Percentiles rank a stretch among this genome's conserved stretches.
Evolutionary conservation across 2,113 vertebrate species (phyloP).

Genomic region (Elachura formosa): DNA sequence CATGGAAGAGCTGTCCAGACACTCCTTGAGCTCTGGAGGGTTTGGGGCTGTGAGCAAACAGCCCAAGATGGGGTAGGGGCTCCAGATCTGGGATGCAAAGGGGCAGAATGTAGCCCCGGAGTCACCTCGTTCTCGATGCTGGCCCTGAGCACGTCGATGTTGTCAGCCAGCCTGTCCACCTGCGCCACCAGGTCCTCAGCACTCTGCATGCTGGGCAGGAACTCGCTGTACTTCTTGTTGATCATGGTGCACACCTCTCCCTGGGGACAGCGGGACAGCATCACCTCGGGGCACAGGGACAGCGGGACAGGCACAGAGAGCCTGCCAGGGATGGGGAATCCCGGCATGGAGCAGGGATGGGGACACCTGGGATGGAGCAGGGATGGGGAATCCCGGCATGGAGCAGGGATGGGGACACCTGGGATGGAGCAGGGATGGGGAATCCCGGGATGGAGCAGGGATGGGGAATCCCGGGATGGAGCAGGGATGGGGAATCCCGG

Average conservation of each 20-base stretch:
- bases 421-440: neutral
- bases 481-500: too few relatives aligned
- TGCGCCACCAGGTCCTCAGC: slow-evolving; percentile 81
- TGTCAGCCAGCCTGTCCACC: slow-evolving; percentile 77
- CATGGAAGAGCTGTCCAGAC: rapidly evolving
- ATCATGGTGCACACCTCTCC: slow-evolving; percentile 88
- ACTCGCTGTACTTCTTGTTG: slow-evolving; percentile 86
- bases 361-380: neutral
- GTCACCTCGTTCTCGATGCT: slow-evolving; percentile 85
- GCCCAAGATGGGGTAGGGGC: rapidly evolving
- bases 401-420: neutral
- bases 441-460: too few relatives aligned
- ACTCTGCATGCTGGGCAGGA: slow-evolving; percentile 84
- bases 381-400: neutral
- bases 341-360: neutral
- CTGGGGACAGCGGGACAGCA: slow-evolving; percentile 25
- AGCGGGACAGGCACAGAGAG: rapidly evolving
- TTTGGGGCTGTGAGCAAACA: neutral
- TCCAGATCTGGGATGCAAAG: rapidly evolving
- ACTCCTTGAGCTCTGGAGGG: neutral
- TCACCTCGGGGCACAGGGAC: rapidly evolving
- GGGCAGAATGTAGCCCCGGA: rapidly evolving
- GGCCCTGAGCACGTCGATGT: slow-evolving; percentile 79
- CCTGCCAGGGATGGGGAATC: rapidly evolving
- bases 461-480: too few relatives aligned